Evolutionary conservation across 1,140 invertebrate species (phyloP).

Genomic region (Propsilocerus akamusi): DNA sequence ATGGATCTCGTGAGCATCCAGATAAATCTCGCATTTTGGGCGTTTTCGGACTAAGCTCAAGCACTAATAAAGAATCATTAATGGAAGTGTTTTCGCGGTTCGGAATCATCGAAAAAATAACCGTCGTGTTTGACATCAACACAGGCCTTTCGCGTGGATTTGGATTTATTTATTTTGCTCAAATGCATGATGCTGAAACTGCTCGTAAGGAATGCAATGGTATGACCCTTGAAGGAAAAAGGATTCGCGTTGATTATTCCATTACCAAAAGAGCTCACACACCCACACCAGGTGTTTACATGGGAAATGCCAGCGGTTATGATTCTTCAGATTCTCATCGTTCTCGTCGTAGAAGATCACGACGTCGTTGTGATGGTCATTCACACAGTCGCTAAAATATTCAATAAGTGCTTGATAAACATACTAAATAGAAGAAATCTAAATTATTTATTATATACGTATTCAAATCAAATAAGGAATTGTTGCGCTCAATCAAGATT

Average conservation of each 20-base stretch:
- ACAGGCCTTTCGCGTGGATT: constrained; percentile 87
- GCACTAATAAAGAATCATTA: constrained; percentile 82
- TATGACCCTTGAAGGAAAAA: constrained; percentile 82
- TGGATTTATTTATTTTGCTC: constrained; percentile 91
- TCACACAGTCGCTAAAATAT: not conserved
- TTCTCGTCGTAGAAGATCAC: not conserved
- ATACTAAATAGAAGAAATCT: too few species aligned
- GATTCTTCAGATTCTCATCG: too few species aligned
- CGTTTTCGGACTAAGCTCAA: constrained; percentile 84
- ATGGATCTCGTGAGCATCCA: constrained; percentile 46
- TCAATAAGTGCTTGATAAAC: too few species aligned
- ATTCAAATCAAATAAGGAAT: too few species aligned
- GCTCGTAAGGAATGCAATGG: constrained; percentile 89
- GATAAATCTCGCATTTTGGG: constrained; percentile 77
- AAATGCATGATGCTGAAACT: constrained; percentile 71
- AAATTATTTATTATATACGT: too few species aligned
- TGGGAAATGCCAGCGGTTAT: constrained; percentile 57
- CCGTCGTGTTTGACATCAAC: constrained; percentile 25
- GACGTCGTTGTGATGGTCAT: not conserved
- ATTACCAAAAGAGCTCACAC: constrained; percentile 95
- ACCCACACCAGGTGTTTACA: constrained; percentile 94
- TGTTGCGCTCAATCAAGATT: too few species aligned
- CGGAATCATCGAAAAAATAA: not conserved
- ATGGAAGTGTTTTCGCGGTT: constrained; percentile 75
- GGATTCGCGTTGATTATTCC: constrained; percentile 90